Base-by-base conservation (phyloP, 2,113 vertebrate genomes). In the Lota lota region DNA sequence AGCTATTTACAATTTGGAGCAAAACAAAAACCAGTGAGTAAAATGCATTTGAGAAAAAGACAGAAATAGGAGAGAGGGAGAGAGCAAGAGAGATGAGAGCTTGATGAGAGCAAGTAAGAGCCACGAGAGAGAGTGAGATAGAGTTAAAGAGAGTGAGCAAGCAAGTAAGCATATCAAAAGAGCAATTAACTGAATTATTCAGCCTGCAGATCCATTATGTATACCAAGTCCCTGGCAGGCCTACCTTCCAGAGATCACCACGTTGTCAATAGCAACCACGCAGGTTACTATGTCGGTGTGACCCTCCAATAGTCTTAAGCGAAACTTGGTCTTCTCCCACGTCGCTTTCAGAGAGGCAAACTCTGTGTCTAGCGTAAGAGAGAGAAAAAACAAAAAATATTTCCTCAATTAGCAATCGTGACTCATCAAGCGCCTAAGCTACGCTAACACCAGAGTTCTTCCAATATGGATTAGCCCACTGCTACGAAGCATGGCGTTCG, bases 261-360 rank as follows among this genome's bases (percentile, higher is more conserved):
- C 82, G 83, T 91, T 92, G 84, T 93, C 91, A 72, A 93, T 84
- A 2, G 89, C 88, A 64, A 89, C 83, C 69, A 91, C 92, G 8
- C 89, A 91, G 68, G 93, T 93, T 78, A 94, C 75, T 11, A 94
- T 90, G 87, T 94, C 93, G 61, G 85, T 92, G 88, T 94, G 93
- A 72, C 92, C 93, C 79, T 91, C 87, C 64, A 94, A 58, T 40
- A 72, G 75, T 79, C 90, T 82, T 70, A 93, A 71, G 69, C 91
- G 91, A 79, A 93, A 94, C 80, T 83, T 88, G 1, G 83, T 72
- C 75, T 88, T 90, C 77, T 92, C 91, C 90, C 92, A 92, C 0
- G 84, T 82, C 0, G 73, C 80, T 82, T 67, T 85, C 69, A 89
- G 83, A 56, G 86, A 70, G 61, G 64, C 61, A 64, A 92, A 89